Conservation (phyloP, 2,888 invertebrate genomes). For the Danaus chrysippus region DNA sequence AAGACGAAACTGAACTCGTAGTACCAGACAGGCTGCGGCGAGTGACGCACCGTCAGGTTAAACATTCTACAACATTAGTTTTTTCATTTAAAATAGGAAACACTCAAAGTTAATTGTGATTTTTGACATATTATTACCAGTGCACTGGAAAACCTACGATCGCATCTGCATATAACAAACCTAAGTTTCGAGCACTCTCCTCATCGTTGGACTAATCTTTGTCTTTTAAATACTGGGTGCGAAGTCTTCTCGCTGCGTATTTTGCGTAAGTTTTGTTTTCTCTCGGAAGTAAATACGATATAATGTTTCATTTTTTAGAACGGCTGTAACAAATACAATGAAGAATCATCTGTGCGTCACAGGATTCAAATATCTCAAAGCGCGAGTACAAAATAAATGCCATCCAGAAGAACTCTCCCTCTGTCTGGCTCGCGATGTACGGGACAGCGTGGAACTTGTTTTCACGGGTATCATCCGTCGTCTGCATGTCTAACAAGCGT, state of each 20-base stretch:
- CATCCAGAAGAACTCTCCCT: slow-evolving; percentile 82
- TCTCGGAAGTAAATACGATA: slow-evolving; percentile 81
- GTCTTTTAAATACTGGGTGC: slow-evolving; percentile 51
- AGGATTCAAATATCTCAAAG: neutral
- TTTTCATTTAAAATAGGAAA: neutral
- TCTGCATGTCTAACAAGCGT: slow-evolving; percentile 81
- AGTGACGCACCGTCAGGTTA: slow-evolving; percentile 50
- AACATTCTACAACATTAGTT: no score
- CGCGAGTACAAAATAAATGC: slow-evolving; percentile 75
- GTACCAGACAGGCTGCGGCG: slow-evolving; percentile 47
- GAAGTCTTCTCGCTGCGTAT: slow-evolving; percentile 14
- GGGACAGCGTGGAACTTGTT: slow-evolving; percentile 82
- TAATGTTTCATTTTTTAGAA: slow-evolving; percentile 68
- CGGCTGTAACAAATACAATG: neutral
- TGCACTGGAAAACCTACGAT: slow-evolving; percentile 36
- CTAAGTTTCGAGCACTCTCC: slow-evolving; percentile 26
- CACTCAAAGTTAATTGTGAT: neutral
- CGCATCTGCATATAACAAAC: slow-evolving; percentile 34
- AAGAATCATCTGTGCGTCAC: no score
- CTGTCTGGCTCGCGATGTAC: slow-evolving; percentile 81
- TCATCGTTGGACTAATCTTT: slow-evolving; percentile 27
- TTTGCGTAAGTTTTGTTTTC: slow-evolving; percentile 53
- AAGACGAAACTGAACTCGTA: slow-evolving; percentile 56
- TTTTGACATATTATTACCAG: slow-evolving; percentile 22
- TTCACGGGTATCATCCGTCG: slow-evolving; percentile 75